Percentiles rank a stretch among this genome's conserved stretches.
Conservation (phyloP, 1,140 invertebrate genomes). For the Papilio machaon region DNA sequence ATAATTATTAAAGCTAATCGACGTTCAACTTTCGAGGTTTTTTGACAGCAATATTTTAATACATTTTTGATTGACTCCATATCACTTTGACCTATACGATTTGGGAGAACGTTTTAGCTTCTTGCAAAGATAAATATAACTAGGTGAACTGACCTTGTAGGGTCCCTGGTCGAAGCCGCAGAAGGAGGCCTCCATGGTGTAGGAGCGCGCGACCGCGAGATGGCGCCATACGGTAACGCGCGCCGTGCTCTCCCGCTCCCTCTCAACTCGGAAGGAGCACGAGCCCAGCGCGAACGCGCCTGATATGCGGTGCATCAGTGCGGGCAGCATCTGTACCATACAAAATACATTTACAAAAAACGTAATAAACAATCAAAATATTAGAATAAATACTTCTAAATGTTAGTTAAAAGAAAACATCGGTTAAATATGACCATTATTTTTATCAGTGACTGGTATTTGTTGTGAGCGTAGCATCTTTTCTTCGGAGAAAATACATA, state of each 20-base stretch:
- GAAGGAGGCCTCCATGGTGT: conserved; percentile 95
- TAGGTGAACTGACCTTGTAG: conserved; percentile 82
- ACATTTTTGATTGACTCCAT: too few relatives aligned
- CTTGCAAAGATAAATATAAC: not conserved
- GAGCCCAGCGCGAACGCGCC: conserved; percentile 88
- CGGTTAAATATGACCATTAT: not conserved
- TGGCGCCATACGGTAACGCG: conserved; percentile 93
- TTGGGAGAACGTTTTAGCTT: too few relatives aligned
- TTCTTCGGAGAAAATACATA: conserved; percentile 2
- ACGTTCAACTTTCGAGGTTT: too few relatives aligned
- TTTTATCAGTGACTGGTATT: not conserved
- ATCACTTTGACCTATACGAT: too few relatives aligned
- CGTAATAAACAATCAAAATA: not conserved
- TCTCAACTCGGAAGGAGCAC: conserved; percentile 91
- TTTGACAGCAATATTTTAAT: too few relatives aligned
- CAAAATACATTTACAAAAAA: not conserved
- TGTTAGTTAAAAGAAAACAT: not conserved
- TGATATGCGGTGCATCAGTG: conserved; percentile 86
- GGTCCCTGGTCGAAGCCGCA: conserved; percentile 92
- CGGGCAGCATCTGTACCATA: conserved; percentile 84
- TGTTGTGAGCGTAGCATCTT: not conserved
- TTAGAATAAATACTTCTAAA: too few relatives aligned
- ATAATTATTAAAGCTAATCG: too few relatives aligned
- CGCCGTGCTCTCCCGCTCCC: conserved; percentile 91
- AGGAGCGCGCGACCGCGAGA: conserved; percentile 87